Evolutionary conservation across 1,140 invertebrate species (phyloP), one percentile per base, ranked within the genome.

Genomic region (Neelides sp.): DNA sequence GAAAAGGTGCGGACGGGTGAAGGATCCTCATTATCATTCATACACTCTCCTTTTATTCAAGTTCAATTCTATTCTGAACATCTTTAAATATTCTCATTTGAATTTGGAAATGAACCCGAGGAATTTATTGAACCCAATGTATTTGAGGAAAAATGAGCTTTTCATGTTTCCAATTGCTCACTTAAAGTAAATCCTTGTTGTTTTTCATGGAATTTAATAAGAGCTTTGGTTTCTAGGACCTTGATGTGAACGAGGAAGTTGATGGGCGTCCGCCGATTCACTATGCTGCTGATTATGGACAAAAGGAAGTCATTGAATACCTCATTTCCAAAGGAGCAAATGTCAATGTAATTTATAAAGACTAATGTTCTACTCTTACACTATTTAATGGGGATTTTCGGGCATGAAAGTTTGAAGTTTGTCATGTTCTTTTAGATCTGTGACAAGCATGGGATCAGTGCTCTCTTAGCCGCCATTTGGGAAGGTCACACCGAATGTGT

Each of bases 241-340:
- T 87, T 60, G 79, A 91, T 72, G 76, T 91, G 3, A 91, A 92
- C 71, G 73, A 79, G 62, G 74, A 80, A 63, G 84, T 92, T 42
- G 85, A 91, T 69, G 86, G 87, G 35, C 73, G 88, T 61, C 81
- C 78, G 51, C 85, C 84, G 17, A 73, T 92, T 48, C 80, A 89
- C 66, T 90, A 90, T 73, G 91, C 91, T 32, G 89, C 91, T 40
- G 92, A 96, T 72, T 96, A 93, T 73, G 91, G 91, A 0, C 91
- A 96, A 68, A 75, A 72, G 44, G 84, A 86, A 66, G 85, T 95
- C n/a, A 75, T 95, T 39, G 76, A 84, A 66, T 94, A 85, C 68
- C 74, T 96, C 55, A 70, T 94, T 50, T 75, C 78, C 20, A 85
- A 85, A 72, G 90, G 90, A 62, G 90, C 89, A 45, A 77, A 93